phyloP scores from a whole-genome alignment of 2,888 invertebrate genomes.

The Rhopalosiphum nymphaeae region DNA sequence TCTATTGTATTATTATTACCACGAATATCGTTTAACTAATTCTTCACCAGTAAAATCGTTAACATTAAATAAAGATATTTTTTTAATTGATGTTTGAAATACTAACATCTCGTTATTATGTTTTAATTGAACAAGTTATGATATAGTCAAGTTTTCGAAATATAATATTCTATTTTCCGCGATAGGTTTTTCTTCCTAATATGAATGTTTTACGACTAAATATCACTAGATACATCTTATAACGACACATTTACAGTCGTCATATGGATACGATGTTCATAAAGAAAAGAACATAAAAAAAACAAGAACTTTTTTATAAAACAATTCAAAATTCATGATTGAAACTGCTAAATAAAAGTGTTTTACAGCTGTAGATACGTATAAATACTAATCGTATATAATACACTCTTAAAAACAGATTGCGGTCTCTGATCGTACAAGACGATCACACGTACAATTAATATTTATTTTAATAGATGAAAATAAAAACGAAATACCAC shows the following conservation, averaged over 20 bases:
- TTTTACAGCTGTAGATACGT: too few relatives aligned
- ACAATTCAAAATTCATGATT: neutral
- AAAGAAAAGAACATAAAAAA: neutral
- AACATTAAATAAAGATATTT: neutral
- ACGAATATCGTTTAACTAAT: neutral
- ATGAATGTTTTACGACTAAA: neutral
- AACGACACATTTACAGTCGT: neutral
- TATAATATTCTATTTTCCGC: neutral
- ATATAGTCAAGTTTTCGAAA: neutral
- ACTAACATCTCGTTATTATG: neutral
- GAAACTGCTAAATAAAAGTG: neutral
- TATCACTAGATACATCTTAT: neutral
- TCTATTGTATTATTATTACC: neutral
- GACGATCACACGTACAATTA: neutral
- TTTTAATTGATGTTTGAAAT: neutral
- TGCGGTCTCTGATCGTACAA: neutral
- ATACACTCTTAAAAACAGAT: neutral
- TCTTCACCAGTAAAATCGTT: neutral
- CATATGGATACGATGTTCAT: neutral
- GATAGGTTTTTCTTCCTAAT: neutral
- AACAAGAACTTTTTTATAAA: neutral
- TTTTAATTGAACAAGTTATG: neutral
- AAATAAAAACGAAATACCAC: neutral
- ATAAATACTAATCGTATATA: neutral
- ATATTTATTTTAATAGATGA: slow-evolving; percentile 5